Percentiles rank a stretch among this genome's conserved stretches.
Evolutionary conservation across 2,113 vertebrate genomes (phyloP).

Genomic region (Xenus cinereus): DNA sequence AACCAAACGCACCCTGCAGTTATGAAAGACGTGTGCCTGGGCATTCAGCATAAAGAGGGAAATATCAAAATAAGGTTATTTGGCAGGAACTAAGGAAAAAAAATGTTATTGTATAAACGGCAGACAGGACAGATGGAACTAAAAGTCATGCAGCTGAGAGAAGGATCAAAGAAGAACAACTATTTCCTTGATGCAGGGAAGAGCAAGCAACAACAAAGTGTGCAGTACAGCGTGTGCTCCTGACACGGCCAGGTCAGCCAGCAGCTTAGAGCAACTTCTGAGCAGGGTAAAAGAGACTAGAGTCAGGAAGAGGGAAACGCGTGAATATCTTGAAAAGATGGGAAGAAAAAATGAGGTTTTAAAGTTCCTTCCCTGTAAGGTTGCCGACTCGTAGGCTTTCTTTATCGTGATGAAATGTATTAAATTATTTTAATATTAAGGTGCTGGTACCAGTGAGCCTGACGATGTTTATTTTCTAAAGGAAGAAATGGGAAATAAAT

Average conservation of each 20-base stretch:
- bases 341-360: not conserved
- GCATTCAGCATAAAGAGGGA: slow-evolving; percentile 1
- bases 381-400: not conserved
- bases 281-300: not conserved
- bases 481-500: not conserved
- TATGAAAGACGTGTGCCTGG: not conserved
- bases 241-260: slow-evolving; percentile 20
- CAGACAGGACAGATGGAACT: slow-evolving; percentile 33
- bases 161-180: slow-evolving; percentile 51
- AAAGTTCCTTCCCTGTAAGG: not conserved
- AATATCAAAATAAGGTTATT: slow-evolving; percentile 49
- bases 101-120: slow-evolving; percentile 18
- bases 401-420: not conserved
- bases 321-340: not conserved
- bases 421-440: not conserved
- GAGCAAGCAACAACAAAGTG: slow-evolving; percentile 34
- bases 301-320: not conserved
- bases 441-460: not conserved
- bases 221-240: not conserved
- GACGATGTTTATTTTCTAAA: not conserved
- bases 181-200: slow-evolving; percentile 46
- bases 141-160: slow-evolving; percentile 23
- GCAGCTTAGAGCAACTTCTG: slow-evolving; percentile 33
- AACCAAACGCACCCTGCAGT: slow-evolving; percentile 18
- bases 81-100: not conserved